Percentiles rank a stretch among this genome's conserved stretches.
These are phyloP conservation scores for Drosophila robusta DNA, from an alignment of 2,888 invertebrate genomes.

Conservation along the genomic window DNA sequence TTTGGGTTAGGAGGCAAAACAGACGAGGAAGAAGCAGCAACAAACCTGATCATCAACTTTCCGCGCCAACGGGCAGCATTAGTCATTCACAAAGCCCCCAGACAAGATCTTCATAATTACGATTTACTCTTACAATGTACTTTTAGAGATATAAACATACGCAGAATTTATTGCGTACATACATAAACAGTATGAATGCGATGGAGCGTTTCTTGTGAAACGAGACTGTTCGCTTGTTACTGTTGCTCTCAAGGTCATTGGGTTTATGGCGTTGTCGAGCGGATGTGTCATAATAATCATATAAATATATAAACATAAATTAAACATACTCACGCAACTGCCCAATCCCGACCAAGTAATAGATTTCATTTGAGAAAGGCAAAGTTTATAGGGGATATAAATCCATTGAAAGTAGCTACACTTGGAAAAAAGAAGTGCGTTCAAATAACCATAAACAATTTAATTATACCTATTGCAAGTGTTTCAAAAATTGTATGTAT, in stretches of 20 bases:
- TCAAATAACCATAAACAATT: too few species aligned
- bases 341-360: not conserved
- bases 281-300: slow-evolving; percentile 37
- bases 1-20: slow-evolving; percentile 64
- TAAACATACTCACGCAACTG: not conserved
- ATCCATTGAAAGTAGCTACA: not conserved
- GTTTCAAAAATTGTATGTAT: too few species aligned
- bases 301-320: not conserved
- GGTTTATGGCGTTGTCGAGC: slow-evolving; percentile 31
- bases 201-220: slow-evolving; percentile 40
- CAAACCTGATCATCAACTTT: slow-evolving; percentile 32
- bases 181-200: slow-evolving; percentile 19
- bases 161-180: not conserved
- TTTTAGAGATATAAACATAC: not conserved
- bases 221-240: slow-evolving; percentile 6
- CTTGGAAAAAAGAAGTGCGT: too few species aligned
- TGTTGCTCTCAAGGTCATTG: slow-evolving; percentile 42
- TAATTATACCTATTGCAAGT: too few species aligned
- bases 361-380: not conserved
- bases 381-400: not conserved
- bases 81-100: slow-evolving; percentile 31
- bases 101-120: slow-evolving; percentile 9
- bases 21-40: slow-evolving; percentile 9
- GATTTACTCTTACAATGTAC: not conserved
- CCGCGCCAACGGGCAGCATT: slow-evolving; percentile 43